phyloP scores from a whole-genome alignment of 2,113 vertebrate genomes.

The Paradoxurus hermaphroditus region DNA sequence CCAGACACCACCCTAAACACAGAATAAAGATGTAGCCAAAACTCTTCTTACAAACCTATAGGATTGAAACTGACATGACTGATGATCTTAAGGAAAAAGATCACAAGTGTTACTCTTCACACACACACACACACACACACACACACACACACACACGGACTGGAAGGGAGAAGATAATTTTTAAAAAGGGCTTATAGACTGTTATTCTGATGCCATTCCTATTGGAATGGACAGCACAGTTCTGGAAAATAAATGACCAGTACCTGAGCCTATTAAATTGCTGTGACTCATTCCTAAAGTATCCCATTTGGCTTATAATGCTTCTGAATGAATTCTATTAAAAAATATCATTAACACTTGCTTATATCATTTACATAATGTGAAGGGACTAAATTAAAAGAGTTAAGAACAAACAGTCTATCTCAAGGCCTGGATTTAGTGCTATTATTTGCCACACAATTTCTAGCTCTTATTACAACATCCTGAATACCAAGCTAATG shows the following conservation, averaged over 20 bases:
- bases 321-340: slow-evolving; percentile 24
- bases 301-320: background rate
- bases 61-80: slow-evolving; percentile 44
- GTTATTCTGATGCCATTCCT: slow-evolving; percentile 49
- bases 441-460: background rate
- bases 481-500: background rate
- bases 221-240: slow-evolving; percentile 29
- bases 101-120: slow-evolving; percentile 4
- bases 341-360: slow-evolving; percentile 43
- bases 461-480: slow-evolving; percentile 29
- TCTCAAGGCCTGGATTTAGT: background rate
- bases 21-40: slow-evolving; percentile 19
- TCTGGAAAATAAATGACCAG: slow-evolving; percentile 58
- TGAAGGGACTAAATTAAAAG: slow-evolving; percentile 67
- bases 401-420: slow-evolving; percentile 56
- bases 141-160: background rate
- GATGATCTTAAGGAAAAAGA: slow-evolving; percentile 46
- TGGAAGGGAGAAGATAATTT: background rate
- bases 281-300: slow-evolving; percentile 45
- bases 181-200: slow-evolving; percentile 54
- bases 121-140: background rate
- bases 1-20: background rate
- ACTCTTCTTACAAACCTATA: background rate
- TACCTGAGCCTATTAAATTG: slow-evolving; percentile 18
- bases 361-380: slow-evolving; percentile 67